A percentile compares a stretch with the other conserved stretches of the same genome.
Conservation (phyloP, 2,797 vertebrate genomes). For the Molossus molossus region DNA sequence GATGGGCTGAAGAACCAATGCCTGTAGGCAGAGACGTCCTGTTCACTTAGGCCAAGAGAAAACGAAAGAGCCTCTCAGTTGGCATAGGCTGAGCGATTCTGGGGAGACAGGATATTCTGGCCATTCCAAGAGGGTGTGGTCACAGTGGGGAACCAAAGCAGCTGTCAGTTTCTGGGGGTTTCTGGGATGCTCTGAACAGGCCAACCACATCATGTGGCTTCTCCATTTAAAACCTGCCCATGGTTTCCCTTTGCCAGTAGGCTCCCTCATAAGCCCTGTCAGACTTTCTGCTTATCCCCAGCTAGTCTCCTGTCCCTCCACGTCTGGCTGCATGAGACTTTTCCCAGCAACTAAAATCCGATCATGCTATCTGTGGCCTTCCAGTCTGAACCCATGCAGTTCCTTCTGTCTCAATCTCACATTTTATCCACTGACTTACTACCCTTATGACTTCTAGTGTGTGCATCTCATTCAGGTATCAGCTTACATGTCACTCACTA, state of each 20-base stretch:
- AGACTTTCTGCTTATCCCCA: background rate
- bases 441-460: background rate
- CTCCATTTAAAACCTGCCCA: background rate
- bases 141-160: background rate
- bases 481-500: background rate
- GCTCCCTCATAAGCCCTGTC: background rate
- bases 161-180: background rate
- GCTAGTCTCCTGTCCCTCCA: background rate
- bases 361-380: background rate
- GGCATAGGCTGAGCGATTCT: background rate
- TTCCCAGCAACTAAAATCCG: background rate
- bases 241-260: background rate
- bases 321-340: background rate
- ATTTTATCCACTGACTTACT: background rate
- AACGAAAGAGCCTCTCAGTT: background rate
- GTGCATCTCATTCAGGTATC: background rate
- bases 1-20: background rate
- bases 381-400: background rate
- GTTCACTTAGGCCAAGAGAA: background rate
- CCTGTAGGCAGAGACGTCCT: background rate
- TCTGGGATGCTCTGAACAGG: background rate
- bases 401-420: constrained; percentile 6
- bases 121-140: background rate
- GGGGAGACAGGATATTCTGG: background rate
- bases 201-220: background rate